Base-by-base conservation (phyloP, 2,888 invertebrate species). In the Tinea trinotella region DNA sequence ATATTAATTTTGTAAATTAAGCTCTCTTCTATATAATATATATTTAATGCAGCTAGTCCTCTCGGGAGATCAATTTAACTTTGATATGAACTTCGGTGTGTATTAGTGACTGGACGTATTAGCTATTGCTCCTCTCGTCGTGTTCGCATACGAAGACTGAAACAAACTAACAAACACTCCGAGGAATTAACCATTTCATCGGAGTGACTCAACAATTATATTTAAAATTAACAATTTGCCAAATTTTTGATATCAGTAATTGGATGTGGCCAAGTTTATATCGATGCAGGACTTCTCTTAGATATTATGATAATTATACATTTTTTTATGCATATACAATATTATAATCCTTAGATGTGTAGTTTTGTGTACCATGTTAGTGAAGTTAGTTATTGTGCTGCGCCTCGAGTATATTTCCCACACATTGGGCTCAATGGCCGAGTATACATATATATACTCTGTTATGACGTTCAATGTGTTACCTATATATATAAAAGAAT, bases 311-410 rank as follows among this genome's bases (percentile, higher is more conserved):
- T 70, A 68, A 35, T 63, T 82, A 77, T 83, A 82, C 80, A 76
- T 79, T 81, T 81, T 81, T 81, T 75, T 81, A 81, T 77, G 78
- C 76, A 72, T 83, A 79, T 83, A 82, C 77, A 70, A 76, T 69
- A 76, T 70, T 69, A 66, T 81, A 75, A 73, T 70, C 72, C 74
- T 74, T 82, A 80, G 77, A 76, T 57, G 64, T 67, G 75, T 82
- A 83, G 82, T 68, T n/a, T 66, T 71, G 74, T 77, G 72, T 83
- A 82, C 73, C 70, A 57, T 70, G 66, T 74, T 78, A 80, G 78
- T 62, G 59, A 62, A 60, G 69, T 56, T 54, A 56, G 53, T 53
- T 46, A 15, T 50, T 20, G 48, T 40, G 48, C 53, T 53, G 50
- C 55, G 20, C 40, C 40, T 40, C 40, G 13, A 40, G 13, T 40